Percentiles rank a stretch among this genome's conserved stretches.
phyloP scores from a whole-genome alignment of 2,888 invertebrate genomes.

The Caenorhabditis becei region DNA sequence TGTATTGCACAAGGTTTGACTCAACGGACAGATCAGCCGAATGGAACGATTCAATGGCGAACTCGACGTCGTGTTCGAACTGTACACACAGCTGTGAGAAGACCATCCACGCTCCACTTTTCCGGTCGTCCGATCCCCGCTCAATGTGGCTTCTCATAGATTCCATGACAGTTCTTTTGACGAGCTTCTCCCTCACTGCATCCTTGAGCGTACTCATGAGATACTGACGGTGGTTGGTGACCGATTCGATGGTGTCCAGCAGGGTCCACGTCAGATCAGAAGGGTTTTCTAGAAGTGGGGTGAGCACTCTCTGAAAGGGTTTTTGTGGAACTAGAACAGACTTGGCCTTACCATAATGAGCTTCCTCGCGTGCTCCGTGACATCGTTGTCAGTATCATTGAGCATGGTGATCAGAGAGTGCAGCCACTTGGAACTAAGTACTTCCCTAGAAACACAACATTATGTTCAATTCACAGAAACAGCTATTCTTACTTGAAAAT shows the following conservation, averaged over 20 bases:
- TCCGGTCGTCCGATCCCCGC: not conserved
- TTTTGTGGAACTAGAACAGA: not conserved
- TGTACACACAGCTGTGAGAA: slow-evolving; percentile 56
- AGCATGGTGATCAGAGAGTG: slow-evolving; percentile 48
- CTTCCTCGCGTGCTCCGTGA: slow-evolving; percentile 48
- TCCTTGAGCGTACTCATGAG: slow-evolving; percentile 56
- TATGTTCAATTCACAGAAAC: not conserved
- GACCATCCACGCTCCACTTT: slow-evolving; percentile 57
- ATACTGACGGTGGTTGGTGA: slow-evolving; percentile 37
- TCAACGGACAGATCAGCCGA: slow-evolving; percentile 12
- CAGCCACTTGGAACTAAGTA: slow-evolving; percentile 49
- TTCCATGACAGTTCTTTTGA: slow-evolving; percentile 45
- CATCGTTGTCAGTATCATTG: slow-evolving; percentile 53
- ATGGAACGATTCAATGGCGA: slow-evolving; percentile 37
- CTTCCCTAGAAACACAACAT: slow-evolving; percentile 30
- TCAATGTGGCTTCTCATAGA: slow-evolving; percentile 41
- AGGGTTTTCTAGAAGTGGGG: slow-evolving; percentile 45
- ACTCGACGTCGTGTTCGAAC: slow-evolving; percentile 46
- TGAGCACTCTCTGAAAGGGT: slow-evolving; percentile 32
- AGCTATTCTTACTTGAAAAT: slow-evolving; percentile 34
- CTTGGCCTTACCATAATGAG: slow-evolving; percentile 37
- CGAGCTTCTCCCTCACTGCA: slow-evolving; percentile 34
- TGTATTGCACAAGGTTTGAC: slow-evolving; percentile 43
- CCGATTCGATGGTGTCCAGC: slow-evolving; percentile 48
- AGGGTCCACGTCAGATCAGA: slow-evolving; percentile 56